Evolutionary conservation across 1,140 invertebrate species (phyloP), one percentile per base, ranked within the genome.

Genomic region (Diplogasteroides magnus): DNA sequence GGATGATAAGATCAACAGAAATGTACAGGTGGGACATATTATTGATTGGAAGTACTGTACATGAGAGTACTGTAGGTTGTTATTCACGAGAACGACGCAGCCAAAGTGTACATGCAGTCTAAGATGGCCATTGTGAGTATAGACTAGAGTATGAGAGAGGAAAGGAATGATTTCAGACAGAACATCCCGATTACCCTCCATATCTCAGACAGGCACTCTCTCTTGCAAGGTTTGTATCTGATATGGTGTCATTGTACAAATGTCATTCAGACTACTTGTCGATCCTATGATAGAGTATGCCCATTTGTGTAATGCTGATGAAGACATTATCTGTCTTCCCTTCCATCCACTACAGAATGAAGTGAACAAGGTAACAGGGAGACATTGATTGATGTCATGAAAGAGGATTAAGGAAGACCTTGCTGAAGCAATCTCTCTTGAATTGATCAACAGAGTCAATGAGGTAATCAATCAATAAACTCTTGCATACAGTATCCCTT

Each of bases 211-310:
- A 81, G 82, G 74, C 95, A 0, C 89, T 98, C 61, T 97, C 93
- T 1, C 83, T 98, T 60, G 94, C 91, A 0, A 86, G 97, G 64
- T 87, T 91, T 61, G n/a, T n/a, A n/a, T n/a, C n/a, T n/a, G n/a
- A n/a, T n/a, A n/a, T n/a, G n/a, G n/a, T n/a, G n/a, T n/a, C n/a
- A n/a, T n/a, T n/a, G n/a, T n/a, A n/a, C n/a, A n/a, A n/a, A n/a
- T n/a, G n/a, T n/a, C n/a, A n/a, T n/a, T n/a, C n/a, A n/a, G n/a
- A n/a, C 86, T 98, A 73, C 93, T 97, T 83, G 15, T 72, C 2
- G 97, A 99, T 86, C 95, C 97, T 0, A 83, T 98, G 0, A 88
- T 97, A 26, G 96, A 98, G 83, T 97, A 93, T 84, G 91, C 92
- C 0, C 94, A 97, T 83, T 85, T 98, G 0, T 97, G 93, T 83